phyloP scores from a whole-genome alignment of 2,113 vertebrate species.

The Crotalus horridus region DNA sequence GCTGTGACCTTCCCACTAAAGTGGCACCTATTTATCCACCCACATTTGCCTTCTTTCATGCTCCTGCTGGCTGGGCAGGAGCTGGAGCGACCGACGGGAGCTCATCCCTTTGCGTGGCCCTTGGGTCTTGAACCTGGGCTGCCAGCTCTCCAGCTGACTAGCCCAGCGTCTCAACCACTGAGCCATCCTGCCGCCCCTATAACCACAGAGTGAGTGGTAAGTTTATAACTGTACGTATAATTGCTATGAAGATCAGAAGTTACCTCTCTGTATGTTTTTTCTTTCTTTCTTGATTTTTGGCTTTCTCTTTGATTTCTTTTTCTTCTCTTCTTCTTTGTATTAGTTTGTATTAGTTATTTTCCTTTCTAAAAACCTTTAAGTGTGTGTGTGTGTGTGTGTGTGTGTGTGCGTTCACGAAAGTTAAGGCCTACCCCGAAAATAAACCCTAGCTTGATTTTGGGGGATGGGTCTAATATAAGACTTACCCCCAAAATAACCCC shows the following conservation, averaged over 20 bases:
- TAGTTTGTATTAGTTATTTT: background rate
- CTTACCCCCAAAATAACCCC: too few species aligned
- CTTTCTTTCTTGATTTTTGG: background rate
- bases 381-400: too few species aligned
- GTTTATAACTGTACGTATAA: background rate
- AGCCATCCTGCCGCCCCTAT: background rate
- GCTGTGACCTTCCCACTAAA: background rate
- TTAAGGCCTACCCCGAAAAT: too few species aligned
- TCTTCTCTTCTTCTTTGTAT: background rate
- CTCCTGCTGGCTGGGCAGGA: background rate
- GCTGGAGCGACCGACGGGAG: background rate
- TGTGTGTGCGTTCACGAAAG: too few species aligned
- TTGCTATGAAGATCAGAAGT: background rate
- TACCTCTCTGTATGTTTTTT: background rate
- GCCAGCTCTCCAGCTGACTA: background rate
- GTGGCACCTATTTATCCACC: background rate
- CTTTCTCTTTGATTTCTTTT: background rate
- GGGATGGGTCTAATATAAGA: too few species aligned
- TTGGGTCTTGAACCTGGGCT: background rate
- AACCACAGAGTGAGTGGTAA: background rate
- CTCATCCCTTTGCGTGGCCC: too few species aligned
- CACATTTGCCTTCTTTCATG: background rate
- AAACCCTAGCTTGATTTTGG: too few species aligned
- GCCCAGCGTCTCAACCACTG: background rate
- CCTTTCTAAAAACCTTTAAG: background rate